phyloP scores from a whole-genome alignment of 2,888 invertebrate genomes.

The Hyles lineata region DNA sequence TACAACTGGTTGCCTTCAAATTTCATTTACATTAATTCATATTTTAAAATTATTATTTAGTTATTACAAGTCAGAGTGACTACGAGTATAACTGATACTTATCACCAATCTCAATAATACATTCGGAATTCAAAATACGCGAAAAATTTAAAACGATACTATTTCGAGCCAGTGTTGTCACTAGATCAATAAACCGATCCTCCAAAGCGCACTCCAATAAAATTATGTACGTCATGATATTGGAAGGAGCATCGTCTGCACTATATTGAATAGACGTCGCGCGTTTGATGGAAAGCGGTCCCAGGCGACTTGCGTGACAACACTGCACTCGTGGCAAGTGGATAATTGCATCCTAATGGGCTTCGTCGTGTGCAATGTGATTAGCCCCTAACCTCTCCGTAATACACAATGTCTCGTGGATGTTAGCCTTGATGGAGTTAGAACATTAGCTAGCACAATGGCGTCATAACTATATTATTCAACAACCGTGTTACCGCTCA shows the following conservation, averaged over 20 bases:
- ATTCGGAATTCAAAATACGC: too few relatives aligned
- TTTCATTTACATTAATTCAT: too few relatives aligned
- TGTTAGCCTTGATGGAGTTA: slow-evolving; percentile 38
- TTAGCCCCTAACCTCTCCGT: slow-evolving; percentile 51
- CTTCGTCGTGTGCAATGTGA: slow-evolving; percentile 48
- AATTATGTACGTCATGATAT: neutral
- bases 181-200: neutral
- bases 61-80: too few relatives aligned
- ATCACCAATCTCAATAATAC: too few relatives aligned
- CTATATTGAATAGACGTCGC: slow-evolving; percentile 3
- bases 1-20: too few relatives aligned
- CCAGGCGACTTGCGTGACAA: slow-evolving; percentile 43
- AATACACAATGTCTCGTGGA: slow-evolving; percentile 44
- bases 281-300: slow-evolving; percentile 39
- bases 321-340: slow-evolving; percentile 45
- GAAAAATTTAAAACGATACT: too few relatives aligned
- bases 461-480: slow-evolving; percentile 40
- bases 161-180: too few relatives aligned
- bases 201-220: neutral
- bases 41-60: too few relatives aligned
- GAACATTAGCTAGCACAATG: slow-evolving; percentile 35
- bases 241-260: neutral
- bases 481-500: slow-evolving; percentile 26
- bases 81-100: too few relatives aligned
- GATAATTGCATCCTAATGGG: slow-evolving; percentile 51